These are phyloP conservation scores for Hippoglossus hippoglossus DNA, from an alignment of 2,797 vertebrate genomes.

Conservation along the genomic window DNA sequence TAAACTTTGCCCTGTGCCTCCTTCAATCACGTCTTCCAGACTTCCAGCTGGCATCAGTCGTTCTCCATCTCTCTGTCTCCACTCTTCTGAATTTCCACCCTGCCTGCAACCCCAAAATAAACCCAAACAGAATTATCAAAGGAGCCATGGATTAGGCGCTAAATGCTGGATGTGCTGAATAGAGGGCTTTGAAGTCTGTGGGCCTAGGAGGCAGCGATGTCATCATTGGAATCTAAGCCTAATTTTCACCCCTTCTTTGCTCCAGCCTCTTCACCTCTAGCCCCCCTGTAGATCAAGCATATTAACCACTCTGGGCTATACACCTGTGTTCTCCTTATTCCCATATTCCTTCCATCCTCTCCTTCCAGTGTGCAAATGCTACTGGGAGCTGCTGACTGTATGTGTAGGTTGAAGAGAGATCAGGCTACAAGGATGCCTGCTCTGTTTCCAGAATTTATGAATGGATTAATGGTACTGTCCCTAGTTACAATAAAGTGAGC, in stretches of 20 bases:
- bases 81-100: slow-evolving; percentile 47
- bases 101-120: slow-evolving; percentile 72
- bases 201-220: slow-evolving; percentile 74
- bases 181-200: slow-evolving; percentile 73
- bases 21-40: slow-evolving; percentile 34
- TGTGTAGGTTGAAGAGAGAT: background rate
- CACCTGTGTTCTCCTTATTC: slow-evolving; percentile 8
- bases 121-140: slow-evolving; percentile 78
- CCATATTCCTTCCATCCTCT: slow-evolving; percentile 1
- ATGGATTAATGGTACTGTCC: too few species aligned
- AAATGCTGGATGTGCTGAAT: slow-evolving; percentile 74
- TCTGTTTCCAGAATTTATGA: too few species aligned
- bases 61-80: slow-evolving; percentile 43
- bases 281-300: slow-evolving; percentile 28
- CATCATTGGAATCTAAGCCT: slow-evolving; percentile 62
- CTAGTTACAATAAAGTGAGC: too few species aligned
- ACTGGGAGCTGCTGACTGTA: background rate
- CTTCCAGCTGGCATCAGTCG: slow-evolving; percentile 57
- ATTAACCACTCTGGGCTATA: slow-evolving; percentile 18
- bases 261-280: slow-evolving; percentile 14
- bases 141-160: slow-evolving; percentile 70
- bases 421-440: slow-evolving; percentile 11
- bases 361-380: background rate
- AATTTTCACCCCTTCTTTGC: slow-evolving; percentile 46
- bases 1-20: slow-evolving; percentile 45